Evolutionary conservation across 2,888 invertebrate genomes (phyloP), one percentile per base, ranked within the genome.

Genomic region (Synergus laeviventris): DNA sequence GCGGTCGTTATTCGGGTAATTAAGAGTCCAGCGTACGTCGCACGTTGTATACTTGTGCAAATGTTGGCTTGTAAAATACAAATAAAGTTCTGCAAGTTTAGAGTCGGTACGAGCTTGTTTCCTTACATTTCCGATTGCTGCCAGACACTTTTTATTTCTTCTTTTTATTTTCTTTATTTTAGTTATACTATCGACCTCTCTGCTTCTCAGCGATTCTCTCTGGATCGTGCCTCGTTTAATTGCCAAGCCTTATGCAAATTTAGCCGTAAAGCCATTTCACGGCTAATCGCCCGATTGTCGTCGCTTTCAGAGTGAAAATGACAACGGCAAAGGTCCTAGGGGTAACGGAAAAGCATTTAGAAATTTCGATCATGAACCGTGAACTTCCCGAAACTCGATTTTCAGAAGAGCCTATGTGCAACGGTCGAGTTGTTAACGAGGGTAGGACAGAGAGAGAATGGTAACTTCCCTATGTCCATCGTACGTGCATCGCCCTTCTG

Each of bases 201-300:
- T 74, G 76, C 78, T 79, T 82, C 77, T 76, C 74, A 75, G 60
- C 74, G 73, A 76, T 78, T 78, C 74, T 21, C 75, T 74, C 74
- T 76, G 76, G 60, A 78, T 82, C 78, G 79, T 76, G 73, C 62
- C 76, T 78, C 78, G 78, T 76, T 78, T 76, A 79, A 79, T 74
- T 62, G 60, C 36, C 70, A 24, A 77, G 78, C 49, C 79, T 64
- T 81, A 82, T 82, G 82, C 82, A 82, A 82, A 82, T 82, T 78
- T 39, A 78, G 79, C 78, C 80, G 80, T 81, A 81, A 82, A 82
- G 77, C 80, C 78, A 78, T 79, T 80, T 79, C 81, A 76, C 76
- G 81, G 82, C 82, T 82, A 82, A 82, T 82, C 82, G 79, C 76
- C 77, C 75, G 78, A 81, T 79, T 79, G 81, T 82, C 81, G 79